Evolutionary conservation across 2,113 vertebrate species (phyloP), one percentile per base, ranked within the genome.

Genomic region (Cyprinodon brontotheroides): DNA sequence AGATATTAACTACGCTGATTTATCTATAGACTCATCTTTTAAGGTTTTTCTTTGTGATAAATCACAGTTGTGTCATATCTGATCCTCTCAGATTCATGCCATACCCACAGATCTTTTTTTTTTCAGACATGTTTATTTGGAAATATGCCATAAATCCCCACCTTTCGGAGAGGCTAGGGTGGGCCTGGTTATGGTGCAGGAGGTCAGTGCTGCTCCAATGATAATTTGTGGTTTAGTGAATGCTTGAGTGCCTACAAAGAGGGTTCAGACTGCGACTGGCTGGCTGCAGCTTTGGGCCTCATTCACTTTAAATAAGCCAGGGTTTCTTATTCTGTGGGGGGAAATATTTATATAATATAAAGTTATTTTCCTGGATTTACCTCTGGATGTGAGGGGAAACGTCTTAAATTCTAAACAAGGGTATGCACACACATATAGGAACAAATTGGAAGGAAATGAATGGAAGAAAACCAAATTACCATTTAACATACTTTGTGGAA

Each of bases 201-300:
- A 93, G 91, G 87, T 90, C 93, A 93, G 90, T 88, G 91, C 92
- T 92, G 93, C 92, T 95, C 93, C 94, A 90, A 93, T 93, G 93
- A 95, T 96, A 96, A 97, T 97, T 96, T 97, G 96, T 95, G 96
- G 95, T 94, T 96, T 96, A 93, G 93, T 94, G 92, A 92, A 94
- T 92, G 89, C 96, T 96, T 90, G 92, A 87, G 92, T 90, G 94
- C 92, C 83, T 93, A 97, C 95, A 97, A 96, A 96, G 95, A 94
- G 93, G 92, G 78, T 92, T 96, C 95, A 96, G 95, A 97, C 90
- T 90, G 62, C 79, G 89, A 90, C 91, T 93, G 94, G 89, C 94
- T 80, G 85, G 89, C 89, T 91, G 90, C 90, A 94, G 92, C 88
- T 45, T 88, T 90, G 86, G 50, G 86, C 91, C 91, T 87, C 79